These are phyloP conservation scores for Aricia agestis DNA, from an alignment of 1,140 invertebrate species.

Conservation along the genomic window DNA sequence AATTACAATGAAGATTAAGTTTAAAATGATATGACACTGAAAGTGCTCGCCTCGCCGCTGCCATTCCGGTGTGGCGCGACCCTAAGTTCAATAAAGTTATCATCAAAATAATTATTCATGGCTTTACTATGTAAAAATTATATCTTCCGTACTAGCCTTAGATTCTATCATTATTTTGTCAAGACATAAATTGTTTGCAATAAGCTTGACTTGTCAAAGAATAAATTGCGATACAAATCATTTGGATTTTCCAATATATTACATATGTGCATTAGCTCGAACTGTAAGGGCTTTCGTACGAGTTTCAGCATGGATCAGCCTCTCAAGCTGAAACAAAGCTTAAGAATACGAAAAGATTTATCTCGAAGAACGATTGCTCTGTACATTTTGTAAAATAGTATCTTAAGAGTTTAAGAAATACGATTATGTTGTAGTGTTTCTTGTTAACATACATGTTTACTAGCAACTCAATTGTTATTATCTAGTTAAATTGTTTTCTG, in stretches of 20 bases:
- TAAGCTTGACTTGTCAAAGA: not conserved
- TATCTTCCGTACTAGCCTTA: too few relatives aligned
- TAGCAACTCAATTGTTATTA: too few relatives aligned
- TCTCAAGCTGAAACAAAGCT: slow-evolving; percentile 13
- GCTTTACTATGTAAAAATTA: too few relatives aligned
- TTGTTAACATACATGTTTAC: not conserved
- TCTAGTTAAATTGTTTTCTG: too few relatives aligned
- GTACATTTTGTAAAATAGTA: slow-evolving; percentile 1
- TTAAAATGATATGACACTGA: too few relatives aligned
- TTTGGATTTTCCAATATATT: slow-evolving; percentile 5
- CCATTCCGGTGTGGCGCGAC: too few relatives aligned
- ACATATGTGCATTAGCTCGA: slow-evolving; percentile 3
- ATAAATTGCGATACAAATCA: not conserved
- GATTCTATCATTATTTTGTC: too few relatives aligned
- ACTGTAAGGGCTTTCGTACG: slow-evolving; percentile 1
- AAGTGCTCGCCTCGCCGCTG: too few relatives aligned
- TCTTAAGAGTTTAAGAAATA: slow-evolving; percentile 6
- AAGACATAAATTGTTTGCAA: too few relatives aligned
- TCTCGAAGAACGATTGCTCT: slow-evolving; percentile 15
- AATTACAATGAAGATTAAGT: too few relatives aligned
- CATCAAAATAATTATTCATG: too few relatives aligned
- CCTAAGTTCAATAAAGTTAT: too few relatives aligned
- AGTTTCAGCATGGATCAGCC: slow-evolving; percentile 13
- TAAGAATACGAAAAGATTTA: slow-evolving; percentile 16
- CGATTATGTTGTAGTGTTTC: not conserved